phyloP scores from a whole-genome alignment of 2,113 vertebrate genomes.

The Seriola aureovittata region DNA sequence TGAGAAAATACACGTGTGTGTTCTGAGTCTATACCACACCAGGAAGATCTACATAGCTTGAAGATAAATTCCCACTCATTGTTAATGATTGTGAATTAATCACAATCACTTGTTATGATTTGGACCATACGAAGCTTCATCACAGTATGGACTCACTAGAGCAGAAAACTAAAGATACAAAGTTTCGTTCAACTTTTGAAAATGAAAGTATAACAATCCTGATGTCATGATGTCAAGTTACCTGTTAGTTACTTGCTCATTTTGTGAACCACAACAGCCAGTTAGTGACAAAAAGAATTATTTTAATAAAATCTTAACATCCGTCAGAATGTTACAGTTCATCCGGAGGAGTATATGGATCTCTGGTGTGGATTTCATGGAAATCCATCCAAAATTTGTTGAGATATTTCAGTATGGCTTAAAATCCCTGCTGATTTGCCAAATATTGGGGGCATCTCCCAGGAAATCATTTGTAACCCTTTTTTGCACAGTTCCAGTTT shows the following conservation, averaged over 20 bases:
- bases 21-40: neutral
- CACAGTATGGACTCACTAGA: neutral
- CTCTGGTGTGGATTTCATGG: neutral
- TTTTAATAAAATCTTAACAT: too few relatives aligned
- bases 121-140: neutral
- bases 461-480: too few relatives aligned
- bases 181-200: neutral
- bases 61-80: neutral
- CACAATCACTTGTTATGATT: neutral
- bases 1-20: neutral
- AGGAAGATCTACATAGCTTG: neutral
- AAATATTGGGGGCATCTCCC: too few relatives aligned
- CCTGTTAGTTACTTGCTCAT: too few relatives aligned
- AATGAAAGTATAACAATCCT: neutral
- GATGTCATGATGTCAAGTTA: neutral
- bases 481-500: too few relatives aligned
- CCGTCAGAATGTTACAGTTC: neutral
- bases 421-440: too few relatives aligned
- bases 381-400: neutral
- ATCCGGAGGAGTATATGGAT: neutral
- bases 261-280: too few relatives aligned
- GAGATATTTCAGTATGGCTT: neutral
- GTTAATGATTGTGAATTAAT: neutral
- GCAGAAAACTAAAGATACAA: neutral
- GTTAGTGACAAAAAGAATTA: too few relatives aligned